phyloP scores from a whole-genome alignment of 2,113 vertebrate genomes.

The Perognathus longimembris region DNA sequence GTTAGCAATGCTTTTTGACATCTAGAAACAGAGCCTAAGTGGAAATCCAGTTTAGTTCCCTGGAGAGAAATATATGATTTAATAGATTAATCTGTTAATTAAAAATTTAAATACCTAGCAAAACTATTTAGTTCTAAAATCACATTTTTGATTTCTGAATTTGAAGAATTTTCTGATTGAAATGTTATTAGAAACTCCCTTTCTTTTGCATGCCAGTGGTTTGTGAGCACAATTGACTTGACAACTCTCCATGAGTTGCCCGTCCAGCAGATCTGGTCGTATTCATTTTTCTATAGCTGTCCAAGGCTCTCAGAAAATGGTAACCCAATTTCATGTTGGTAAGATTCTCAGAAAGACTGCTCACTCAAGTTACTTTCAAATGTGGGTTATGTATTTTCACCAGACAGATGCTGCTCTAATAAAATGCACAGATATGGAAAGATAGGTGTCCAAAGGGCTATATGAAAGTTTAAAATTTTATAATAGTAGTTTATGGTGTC shows the following conservation, averaged over 20 bases:
- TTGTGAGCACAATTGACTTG: constrained; percentile 79
- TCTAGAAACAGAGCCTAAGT: constrained; percentile 75
- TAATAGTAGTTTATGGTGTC: neutral
- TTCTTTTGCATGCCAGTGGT: constrained; percentile 66
- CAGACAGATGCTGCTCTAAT: constrained; percentile 49
- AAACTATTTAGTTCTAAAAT: constrained; percentile 80
- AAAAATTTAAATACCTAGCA: constrained; percentile 79
- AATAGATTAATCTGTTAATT: constrained; percentile 84
- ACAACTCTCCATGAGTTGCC: constrained; percentile 72
- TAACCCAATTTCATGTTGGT: constrained; percentile 76
- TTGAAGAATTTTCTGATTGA: constrained; percentile 70
- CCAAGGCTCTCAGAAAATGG: constrained; percentile 55
- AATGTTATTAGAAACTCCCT: constrained; percentile 76
- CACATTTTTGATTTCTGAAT: constrained; percentile 70
- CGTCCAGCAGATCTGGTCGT: constrained; percentile 79
- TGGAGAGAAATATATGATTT: constrained; percentile 78
- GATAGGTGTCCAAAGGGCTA: neutral
- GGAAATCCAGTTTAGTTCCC: constrained; percentile 80
- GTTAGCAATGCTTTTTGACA: constrained; percentile 75
- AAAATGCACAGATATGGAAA: constrained; percentile 25
- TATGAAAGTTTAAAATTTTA: neutral
- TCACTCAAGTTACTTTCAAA: constrained; percentile 78
- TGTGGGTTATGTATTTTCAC: constrained; percentile 46
- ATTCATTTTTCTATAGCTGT: constrained; percentile 53
- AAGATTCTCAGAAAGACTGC: constrained; percentile 51